Percentiles rank a stretch among this genome's conserved stretches.
phyloP scores from a whole-genome alignment of 2,888 invertebrate genomes.

The Brenthis daphne region DNA sequence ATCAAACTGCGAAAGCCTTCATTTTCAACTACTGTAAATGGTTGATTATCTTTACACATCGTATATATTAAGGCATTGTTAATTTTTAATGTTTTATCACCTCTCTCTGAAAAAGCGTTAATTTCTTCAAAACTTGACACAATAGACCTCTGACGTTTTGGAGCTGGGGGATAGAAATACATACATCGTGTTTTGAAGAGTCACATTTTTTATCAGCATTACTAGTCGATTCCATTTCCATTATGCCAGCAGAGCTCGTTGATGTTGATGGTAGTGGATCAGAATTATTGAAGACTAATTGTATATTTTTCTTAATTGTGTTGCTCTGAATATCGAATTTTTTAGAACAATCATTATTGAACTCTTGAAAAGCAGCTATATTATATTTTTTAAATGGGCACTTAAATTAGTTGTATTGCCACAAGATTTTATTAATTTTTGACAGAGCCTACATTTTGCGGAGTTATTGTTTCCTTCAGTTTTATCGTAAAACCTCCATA shows the following conservation, averaged over 20 bases:
- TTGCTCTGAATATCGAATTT: neutral
- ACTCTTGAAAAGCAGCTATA: too few species aligned
- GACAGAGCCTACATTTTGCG: constrained; percentile 21
- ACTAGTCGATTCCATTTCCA: neutral
- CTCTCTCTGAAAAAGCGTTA: constrained; percentile 37
- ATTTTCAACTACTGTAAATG: constrained; percentile 40
- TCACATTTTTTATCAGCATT: neutral
- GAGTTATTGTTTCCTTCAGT: constrained; percentile 19
- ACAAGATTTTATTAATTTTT: constrained; percentile 24
- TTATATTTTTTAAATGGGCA: constrained; percentile 36
- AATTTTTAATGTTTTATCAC: constrained; percentile 40
- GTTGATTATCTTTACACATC: constrained; percentile 40
- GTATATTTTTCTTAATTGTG: neutral
- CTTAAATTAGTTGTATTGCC: constrained; percentile 38
- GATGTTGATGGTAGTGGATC: too few species aligned
- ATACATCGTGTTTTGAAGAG: neutral
- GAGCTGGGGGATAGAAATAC: constrained; percentile 5
- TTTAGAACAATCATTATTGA: neutral
- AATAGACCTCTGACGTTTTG: constrained; percentile 25
- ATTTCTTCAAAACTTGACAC: constrained; percentile 31
- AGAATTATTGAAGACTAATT: too few species aligned
- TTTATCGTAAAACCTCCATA: constrained; percentile 33
- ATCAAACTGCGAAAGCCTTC: constrained; percentile 39
- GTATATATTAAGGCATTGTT: constrained; percentile 42
- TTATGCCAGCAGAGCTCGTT: constrained; percentile 1